A percentile compares a stretch with the other conserved stretches of the same genome.
phyloP scores from a whole-genome alignment of 2,797 vertebrate genomes.

The Steatocranus sp. region DNA sequence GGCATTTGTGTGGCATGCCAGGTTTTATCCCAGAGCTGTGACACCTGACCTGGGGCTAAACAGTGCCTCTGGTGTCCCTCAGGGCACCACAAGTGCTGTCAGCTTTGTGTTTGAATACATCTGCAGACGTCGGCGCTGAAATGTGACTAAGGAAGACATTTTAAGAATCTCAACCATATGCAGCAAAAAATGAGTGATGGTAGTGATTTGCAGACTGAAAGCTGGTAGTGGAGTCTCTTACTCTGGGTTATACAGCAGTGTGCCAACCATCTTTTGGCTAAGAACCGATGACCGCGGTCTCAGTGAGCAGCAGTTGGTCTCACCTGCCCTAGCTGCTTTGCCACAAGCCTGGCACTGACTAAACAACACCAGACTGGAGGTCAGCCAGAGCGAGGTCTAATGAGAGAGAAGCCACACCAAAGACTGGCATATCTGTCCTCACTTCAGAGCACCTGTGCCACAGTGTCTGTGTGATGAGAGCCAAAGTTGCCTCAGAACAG shows the following conservation, averaged over 20 bases:
- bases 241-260: not conserved
- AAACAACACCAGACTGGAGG: constrained; percentile 55
- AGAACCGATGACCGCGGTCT: constrained; percentile 14
- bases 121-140: constrained; percentile 7
- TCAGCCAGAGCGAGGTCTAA: constrained; percentile 63
- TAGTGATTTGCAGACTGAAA: not conserved
- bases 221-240: not conserved
- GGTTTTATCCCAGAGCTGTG: constrained; percentile 44
- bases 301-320: constrained; percentile 42
- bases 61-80: constrained; percentile 24
- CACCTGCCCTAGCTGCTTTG: constrained; percentile 39
- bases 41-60: constrained; percentile 53
- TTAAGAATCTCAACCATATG: not conserved
- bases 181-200: constrained; percentile 4
- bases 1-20: constrained; percentile 23
- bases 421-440: constrained; percentile 52
- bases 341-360: constrained; percentile 47
- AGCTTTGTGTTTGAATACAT: constrained; percentile 36
- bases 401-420: constrained; percentile 57
- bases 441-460: constrained; percentile 48
- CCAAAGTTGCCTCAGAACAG: constrained; percentile 42
- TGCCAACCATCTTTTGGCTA: constrained; percentile 48
- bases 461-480: constrained; percentile 42
- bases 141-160: constrained; percentile 9
- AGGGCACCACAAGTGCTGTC: constrained; percentile 18